Evolutionary conservation across 1,140 invertebrate genomes (phyloP).

Genomic region (Drosophila orena): DNA sequence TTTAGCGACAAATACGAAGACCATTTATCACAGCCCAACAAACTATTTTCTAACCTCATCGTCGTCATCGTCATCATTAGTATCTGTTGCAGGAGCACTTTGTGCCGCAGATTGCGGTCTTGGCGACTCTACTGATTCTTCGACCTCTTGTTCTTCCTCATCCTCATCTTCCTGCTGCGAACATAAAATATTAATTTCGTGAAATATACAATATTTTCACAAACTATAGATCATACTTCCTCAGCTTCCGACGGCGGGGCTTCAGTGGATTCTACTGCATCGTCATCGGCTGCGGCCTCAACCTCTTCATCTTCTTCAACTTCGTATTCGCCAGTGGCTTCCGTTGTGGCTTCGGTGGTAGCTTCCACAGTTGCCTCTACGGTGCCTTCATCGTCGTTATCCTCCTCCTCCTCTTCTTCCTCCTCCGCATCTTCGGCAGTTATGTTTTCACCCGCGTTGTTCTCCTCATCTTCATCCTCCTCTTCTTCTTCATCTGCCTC

Average conservation of each 20-base stretch:
- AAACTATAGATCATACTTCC: conserved; percentile 48
- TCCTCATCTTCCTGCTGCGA: conserved; percentile 10
- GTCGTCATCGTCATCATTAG: conserved; percentile 57
- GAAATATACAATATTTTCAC: not conserved
- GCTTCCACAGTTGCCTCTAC: conserved; percentile 69
- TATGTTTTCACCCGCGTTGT: conserved; percentile 83
- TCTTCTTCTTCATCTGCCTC: conserved; percentile 65
- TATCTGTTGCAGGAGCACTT: conserved; percentile 23
- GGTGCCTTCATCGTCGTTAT: conserved; percentile 75
- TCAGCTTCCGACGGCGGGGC: conserved; percentile 26
- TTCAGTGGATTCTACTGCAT: conserved; percentile 40
- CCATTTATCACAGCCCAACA: not conserved
- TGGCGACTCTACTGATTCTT: conserved; percentile 47
- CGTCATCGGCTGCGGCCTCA: conserved; percentile 22
- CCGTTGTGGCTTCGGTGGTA: conserved; percentile 54
- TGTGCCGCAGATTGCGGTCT: conserved; percentile 36
- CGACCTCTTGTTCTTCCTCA: conserved; percentile 21
- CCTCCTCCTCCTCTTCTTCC: conserved; percentile 83
- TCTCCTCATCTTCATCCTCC: conserved; percentile 72
- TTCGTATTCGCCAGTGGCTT: conserved; percentile 63
- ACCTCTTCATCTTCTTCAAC: conserved; percentile 54
- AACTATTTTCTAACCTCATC: conserved; percentile 11
- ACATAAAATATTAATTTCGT: not conserved
- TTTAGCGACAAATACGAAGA: not conserved
- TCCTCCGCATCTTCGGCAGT: conserved; percentile 80